Percentiles rank a stretch among this genome's conserved stretches.
Conservation (phyloP, 2,113 vertebrate genomes). For the Gallinago jamesoni region DNA sequence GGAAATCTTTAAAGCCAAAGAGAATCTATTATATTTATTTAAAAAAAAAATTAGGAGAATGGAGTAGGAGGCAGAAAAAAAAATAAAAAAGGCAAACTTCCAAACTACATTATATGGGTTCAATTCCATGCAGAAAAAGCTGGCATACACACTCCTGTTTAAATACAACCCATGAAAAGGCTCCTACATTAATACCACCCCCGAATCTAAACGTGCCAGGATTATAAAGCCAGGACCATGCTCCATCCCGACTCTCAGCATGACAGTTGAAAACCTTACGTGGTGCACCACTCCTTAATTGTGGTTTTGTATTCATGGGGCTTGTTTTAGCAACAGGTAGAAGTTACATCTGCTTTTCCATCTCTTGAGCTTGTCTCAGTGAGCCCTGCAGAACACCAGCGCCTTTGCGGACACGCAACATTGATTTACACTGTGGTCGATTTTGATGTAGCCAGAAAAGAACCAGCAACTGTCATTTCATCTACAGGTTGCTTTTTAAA, state of each 20-base stretch:
- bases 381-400: neutral
- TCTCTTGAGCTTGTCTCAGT: neutral
- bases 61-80: neutral
- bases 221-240: neutral
- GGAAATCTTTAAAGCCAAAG: neutral
- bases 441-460: neutral
- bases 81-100: neutral
- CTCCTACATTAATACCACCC: neutral
- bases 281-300: neutral
- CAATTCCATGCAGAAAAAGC: neutral
- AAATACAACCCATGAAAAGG: neutral
- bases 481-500: neutral
- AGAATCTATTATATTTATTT: neutral
- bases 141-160: neutral
- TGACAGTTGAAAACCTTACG: neutral
- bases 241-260: neutral
- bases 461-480: neutral
- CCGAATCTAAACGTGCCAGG: neutral
- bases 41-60: no score
- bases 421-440: neutral
- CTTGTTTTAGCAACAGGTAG: constrained; percentile 13
- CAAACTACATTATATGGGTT: neutral
- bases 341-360: neutral
- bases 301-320: neutral
- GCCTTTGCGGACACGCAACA: neutral